A percentile compares a stretch with the other conserved stretches of the same genome.
Evolutionary conservation across 1,140 invertebrate species (phyloP).

Genomic region (Akabosia matsudoensis): DNA sequence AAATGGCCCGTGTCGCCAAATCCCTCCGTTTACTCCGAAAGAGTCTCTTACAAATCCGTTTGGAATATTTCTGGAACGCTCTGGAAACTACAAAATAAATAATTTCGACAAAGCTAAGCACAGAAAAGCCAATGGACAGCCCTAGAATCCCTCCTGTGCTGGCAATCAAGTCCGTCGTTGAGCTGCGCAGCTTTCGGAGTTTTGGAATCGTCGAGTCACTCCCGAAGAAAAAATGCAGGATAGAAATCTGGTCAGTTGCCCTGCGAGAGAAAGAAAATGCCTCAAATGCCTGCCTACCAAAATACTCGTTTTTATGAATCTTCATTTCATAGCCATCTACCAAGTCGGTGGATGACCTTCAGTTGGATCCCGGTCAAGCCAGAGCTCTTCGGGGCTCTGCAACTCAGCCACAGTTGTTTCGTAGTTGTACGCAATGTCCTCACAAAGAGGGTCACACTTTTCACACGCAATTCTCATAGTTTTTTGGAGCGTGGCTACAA

Average conservation of each 20-base stretch:
- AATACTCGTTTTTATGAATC: neutral
- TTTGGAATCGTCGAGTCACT: slow-evolving; percentile 1
- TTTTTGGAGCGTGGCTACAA: neutral
- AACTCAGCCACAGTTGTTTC: neutral
- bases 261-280: neutral
- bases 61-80: no score
- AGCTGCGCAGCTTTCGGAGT: neutral
- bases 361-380: neutral
- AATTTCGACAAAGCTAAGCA: slow-evolving; percentile 70
- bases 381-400: neutral
- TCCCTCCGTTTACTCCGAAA: no score
- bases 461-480: neutral
- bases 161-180: neutral
- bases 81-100: slow-evolving; percentile 65
- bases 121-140: slow-evolving; percentile 74
- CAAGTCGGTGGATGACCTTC: neutral
- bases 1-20: no score
- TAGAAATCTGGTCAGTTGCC: neutral
- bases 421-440: slow-evolving; percentile 2
- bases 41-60: no score
- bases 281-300: neutral
- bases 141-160: slow-evolving; percentile 72
- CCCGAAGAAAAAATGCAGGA: slow-evolving; percentile 8
- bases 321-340: no score
- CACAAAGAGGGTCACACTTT: neutral